Evolutionary conservation across 2,888 invertebrate genomes (phyloP), one percentile per base, ranked within the genome.

Genomic region (Oconnorella tubifera): DNA sequence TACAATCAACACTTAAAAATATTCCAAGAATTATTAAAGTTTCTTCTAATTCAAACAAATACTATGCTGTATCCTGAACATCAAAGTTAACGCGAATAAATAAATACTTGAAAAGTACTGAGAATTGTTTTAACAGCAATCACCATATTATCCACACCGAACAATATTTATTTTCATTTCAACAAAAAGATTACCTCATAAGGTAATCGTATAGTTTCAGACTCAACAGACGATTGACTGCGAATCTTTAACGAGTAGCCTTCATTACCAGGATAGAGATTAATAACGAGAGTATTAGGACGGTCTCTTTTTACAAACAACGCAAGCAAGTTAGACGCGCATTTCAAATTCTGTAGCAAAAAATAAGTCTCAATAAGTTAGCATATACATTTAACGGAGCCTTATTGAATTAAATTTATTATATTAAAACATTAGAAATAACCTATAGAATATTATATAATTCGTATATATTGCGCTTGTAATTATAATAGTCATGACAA

Each of bases 191-290:
- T 57, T 64, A 80, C 90, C 83, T 92, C 92, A 80, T 94, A 94
- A 75, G 92, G 90, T 49, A 84, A 72, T 59, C 76, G 76, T 51
- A 78, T 74, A 6, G 81, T 80, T 65, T 81, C 81, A 2, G 77
- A 72, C 63, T 80, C 78, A 33, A 74, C 73, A 3, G 78, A 77
- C 69, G 72, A 73, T 57, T 72, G 71, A 4, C 78, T 76, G 55
- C 74, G 73, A 57, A 81, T 64, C 86, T 84, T 82, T 74, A 89
- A 82, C 69, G 92, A 90, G 84, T 92, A 94, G 75, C 94, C 94
- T 83, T 93, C 92, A 84, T 92, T 91, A 64, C 90, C 91, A 67
- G 92, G 90, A 84, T 93, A 92, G 75, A 95, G 85, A 84, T 92
- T 95, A 75, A 95, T 86, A 77, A 94, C 89, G 79, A 95, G 85